Base-by-base conservation (phyloP, 64 coral and sea anemone genomes). In the Actinia tenebrosa region DNA sequence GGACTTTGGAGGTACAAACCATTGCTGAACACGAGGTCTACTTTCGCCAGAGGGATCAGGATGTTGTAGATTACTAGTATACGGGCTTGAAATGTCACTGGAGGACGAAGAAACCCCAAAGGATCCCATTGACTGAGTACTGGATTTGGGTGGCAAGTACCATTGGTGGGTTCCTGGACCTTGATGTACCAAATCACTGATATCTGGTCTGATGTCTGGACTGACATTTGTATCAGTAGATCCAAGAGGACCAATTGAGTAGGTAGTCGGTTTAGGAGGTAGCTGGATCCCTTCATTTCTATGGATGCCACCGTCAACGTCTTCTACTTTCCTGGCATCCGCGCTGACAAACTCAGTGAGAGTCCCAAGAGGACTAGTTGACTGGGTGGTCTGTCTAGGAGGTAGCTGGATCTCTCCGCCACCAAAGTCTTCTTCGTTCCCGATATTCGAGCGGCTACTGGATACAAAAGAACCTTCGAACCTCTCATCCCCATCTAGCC, bases 101-200 rank as follows among this genome's bases (percentile, higher is more conserved):
- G n/a, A 75, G 69, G 69, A 58, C 5, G 56, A 58, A 58, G 56
- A 11, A 16, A 58, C 69, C 26, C n/a, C n/a, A 30, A 75, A 75
- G 13, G 79, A 8, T 10, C 10, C 79, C 18, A 50, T 17, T 47
- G 79, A 81, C 45, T 81, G 79, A 3, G 45, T 50, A 19, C 46
- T 81, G 14, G 79, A 45, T 81, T 81, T 53, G 19, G 79, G 79
- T 16, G 79, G 79, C 18, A 81, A n/a, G 18, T 50, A 50, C 79
- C 79, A 81, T 23, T 81, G 79, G 5, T 81, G 69, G 25, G 69
- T 75, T 75, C 23, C 69, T 75, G 69, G 69, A 42, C 27, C 25
- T 30, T 75, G 79, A 81, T 47, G 10, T 44, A 15, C 77, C 45
- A 47, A 44, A 47, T 53, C 22, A 81, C 17, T 81, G 16, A 17